Conservation (phyloP, 2,888 invertebrate species). For the Rhagonycha lutea region DNA sequence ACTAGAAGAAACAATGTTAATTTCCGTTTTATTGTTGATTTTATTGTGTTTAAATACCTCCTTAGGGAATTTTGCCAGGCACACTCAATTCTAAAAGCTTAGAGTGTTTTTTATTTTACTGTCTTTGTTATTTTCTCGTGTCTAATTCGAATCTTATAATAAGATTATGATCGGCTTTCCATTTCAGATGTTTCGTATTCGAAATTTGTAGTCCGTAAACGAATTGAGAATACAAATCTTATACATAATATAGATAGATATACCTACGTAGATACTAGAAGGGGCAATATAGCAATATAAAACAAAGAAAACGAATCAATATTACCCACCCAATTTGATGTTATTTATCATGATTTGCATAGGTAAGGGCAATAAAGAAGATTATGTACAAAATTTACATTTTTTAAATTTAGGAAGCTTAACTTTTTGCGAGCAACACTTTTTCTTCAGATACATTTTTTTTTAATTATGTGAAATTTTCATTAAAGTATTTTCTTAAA, state of each 20-base stretch:
- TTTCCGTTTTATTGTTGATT: slow-evolving; percentile 1
- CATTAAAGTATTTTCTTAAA: background rate
- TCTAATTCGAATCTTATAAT: slow-evolving; percentile 2
- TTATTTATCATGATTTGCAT: background rate
- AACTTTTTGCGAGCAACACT: background rate
- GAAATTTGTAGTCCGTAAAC: slow-evolving; percentile 14
- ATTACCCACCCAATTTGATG: background rate
- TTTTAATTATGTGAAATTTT: background rate
- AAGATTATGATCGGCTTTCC: slow-evolving; percentile 11
- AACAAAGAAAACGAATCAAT: background rate
- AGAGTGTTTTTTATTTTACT: background rate
- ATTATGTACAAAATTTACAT: background rate
- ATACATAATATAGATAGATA: background rate
- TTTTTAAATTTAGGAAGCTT: background rate
- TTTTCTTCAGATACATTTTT: background rate
- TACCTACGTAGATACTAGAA: background rate
- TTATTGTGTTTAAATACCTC: slow-evolving; percentile 1
- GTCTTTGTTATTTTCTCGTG: background rate
- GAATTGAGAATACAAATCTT: slow-evolving; percentile 8
- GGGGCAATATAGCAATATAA: background rate
- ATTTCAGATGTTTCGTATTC: slow-evolving; percentile 5
- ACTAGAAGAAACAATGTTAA: background rate
- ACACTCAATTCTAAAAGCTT: background rate
- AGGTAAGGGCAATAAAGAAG: background rate
- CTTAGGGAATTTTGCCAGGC: background rate